Percentiles rank a stretch among this genome's conserved stretches.
phyloP scores from a whole-genome alignment of 2,797 vertebrate species.

The Luscinia megarhynchos region DNA sequence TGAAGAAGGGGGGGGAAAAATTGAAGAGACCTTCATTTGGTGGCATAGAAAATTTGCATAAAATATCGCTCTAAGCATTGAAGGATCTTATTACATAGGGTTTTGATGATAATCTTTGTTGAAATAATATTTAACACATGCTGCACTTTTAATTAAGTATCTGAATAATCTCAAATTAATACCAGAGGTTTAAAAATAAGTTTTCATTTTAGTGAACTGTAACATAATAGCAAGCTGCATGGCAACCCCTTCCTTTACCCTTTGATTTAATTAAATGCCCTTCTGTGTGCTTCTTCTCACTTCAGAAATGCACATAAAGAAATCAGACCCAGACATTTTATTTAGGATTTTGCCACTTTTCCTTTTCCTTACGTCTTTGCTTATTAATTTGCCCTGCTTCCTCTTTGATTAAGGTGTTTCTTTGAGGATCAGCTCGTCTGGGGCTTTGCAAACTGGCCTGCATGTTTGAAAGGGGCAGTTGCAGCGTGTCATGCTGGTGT shows the following conservation, averaged over 20 bases:
- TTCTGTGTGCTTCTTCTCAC: constrained; percentile 80
- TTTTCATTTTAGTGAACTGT: constrained; percentile 83
- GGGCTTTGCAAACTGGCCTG: not conserved
- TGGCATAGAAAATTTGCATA: constrained; percentile 86
- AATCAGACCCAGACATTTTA: constrained; percentile 51
- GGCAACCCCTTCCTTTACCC: constrained; percentile 70
- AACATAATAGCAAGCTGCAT: constrained; percentile 81
- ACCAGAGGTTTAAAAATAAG: constrained; percentile 86
- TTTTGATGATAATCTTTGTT: constrained; percentile 94
- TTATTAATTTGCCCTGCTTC: not conserved
- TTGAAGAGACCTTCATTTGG: constrained; percentile 72
- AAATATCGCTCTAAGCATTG: constrained; percentile 91
- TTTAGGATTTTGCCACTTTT: constrained; percentile 53
- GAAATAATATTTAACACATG: constrained; percentile 99
- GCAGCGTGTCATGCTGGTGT: not conserved
- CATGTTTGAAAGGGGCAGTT: not conserved
- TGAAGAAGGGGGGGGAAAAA: not conserved
- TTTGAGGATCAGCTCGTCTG: not conserved
- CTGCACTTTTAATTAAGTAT: constrained; percentile 98
- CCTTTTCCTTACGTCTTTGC: not conserved
- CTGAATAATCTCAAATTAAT: constrained; percentile 86
- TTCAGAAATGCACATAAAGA: constrained; percentile 75
- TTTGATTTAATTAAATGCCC: constrained; percentile 85
- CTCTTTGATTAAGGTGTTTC: constrained; percentile 19
- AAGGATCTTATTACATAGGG: constrained; percentile 93